Conservation (phyloP, 2,113 vertebrate genomes). For the Sisor rabdophorus region DNA sequence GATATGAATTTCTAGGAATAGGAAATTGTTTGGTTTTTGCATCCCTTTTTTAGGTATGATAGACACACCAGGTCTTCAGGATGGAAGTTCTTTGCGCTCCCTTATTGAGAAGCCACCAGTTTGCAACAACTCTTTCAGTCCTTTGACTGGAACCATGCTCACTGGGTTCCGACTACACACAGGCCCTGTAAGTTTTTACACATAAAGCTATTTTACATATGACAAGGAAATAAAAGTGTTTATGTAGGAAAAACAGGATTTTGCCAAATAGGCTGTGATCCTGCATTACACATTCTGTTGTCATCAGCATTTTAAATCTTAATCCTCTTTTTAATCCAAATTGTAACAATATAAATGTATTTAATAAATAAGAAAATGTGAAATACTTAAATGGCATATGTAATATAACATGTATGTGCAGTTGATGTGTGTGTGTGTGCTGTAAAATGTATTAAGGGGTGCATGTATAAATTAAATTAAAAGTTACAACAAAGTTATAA, state of each 20-base stretch:
- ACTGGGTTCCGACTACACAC: constrained; percentile 93
- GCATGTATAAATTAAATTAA: no score
- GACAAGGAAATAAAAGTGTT: neutral
- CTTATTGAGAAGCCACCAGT: constrained; percentile 95
- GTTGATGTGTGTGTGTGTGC: no score
- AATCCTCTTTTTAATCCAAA: no score
- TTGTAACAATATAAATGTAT: no score
- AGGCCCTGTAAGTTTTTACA: constrained; percentile 78
- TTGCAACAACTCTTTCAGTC: constrained; percentile 89
- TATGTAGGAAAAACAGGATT: neutral
- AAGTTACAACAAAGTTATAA: no score
- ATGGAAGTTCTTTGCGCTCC: constrained; percentile 91
- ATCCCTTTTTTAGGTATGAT: constrained; percentile 77
- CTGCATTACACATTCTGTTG: no score
- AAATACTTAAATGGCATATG: no score
- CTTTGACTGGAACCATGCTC: constrained; percentile 87
- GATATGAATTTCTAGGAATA: neutral
- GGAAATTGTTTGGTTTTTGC: neutral
- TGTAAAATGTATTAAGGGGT: no score
- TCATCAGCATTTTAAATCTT: no score
- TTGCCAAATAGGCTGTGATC: neutral
- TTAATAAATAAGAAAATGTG: no score
- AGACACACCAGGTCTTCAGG: constrained; percentile 88
- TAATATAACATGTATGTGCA: no score
- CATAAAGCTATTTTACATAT: neutral